Base-by-base conservation (phyloP, 2,113 vertebrate genomes). In the Bubo bubo region DNA sequence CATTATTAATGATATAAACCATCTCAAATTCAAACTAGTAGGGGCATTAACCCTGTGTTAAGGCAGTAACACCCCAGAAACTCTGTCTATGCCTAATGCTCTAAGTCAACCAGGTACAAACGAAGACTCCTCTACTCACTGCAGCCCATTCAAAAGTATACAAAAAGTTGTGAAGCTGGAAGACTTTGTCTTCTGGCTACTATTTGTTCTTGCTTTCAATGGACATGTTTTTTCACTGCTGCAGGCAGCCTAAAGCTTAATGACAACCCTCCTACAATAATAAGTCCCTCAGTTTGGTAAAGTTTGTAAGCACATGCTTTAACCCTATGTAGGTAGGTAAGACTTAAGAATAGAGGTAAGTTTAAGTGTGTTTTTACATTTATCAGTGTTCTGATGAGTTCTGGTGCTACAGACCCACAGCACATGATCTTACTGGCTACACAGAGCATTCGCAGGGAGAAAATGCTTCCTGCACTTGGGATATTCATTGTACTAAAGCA, bases 371-470 rank as follows among this genome's bases (percentile, higher is more conserved):
- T 41, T 56, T 82, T 74, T 24, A 27, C 9, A 34, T 66, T 17
- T 12, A 4, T 37, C 35, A 82, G 18, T 28, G 6, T 66, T 68
- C 37, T 56, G 39, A 19, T 43, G 43, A 84, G 26, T 76, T 83
- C 39, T 90, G 37, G n/a, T 45, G 23, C 70, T 66, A 27, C 43
- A 55, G 37, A 79, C 26, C 6, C 15, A 53, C 2, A 0, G 17
- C 10, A 67, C 14, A 3, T 35, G 32, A 21, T 71, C 22, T 91
- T 83, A 52, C 28, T 21, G 7, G 21, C 13, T 77, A 16, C 24
- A 74, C 8, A 32, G 26, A 60, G 4, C 4, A 6, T 39, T 62
- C 1, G 0, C 2, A 19, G 32, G 11, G 12, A 66, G 26, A 70
- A 90, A 75, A 60, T n/a, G 18, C 32, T 87, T 88, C 60, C 37